Conservation (phyloP, 2,888 invertebrate species). For the Lamellibrachia satsuma region DNA sequence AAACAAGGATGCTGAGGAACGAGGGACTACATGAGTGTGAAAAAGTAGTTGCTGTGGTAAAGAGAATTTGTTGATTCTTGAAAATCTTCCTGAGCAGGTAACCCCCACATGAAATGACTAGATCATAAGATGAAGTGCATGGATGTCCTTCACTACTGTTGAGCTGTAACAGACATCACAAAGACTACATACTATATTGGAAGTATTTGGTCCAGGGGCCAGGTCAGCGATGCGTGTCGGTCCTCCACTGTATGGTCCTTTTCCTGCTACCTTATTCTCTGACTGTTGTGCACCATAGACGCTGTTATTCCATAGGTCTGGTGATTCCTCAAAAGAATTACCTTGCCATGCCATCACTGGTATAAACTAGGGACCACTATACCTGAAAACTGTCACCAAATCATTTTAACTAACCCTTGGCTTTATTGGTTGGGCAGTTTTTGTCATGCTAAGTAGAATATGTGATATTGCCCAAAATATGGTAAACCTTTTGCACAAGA, state of each 20-base stretch:
- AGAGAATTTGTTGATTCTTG: background rate
- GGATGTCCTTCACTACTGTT: background rate
- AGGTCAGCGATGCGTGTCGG: background rate
- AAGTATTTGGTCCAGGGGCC: background rate
- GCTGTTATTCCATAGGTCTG: background rate
- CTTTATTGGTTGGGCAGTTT: background rate
- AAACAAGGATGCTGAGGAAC: background rate
- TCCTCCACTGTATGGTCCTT: background rate
- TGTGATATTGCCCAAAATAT: background rate
- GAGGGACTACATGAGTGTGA: background rate
- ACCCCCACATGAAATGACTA: background rate
- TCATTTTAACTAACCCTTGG: background rate
- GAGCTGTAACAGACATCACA: background rate
- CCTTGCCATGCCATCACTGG: slow-evolving; percentile 17
- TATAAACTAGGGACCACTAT: background rate
- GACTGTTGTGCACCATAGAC: background rate
- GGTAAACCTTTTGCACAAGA: background rate
- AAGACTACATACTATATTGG: background rate
- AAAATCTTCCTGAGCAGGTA: background rate
- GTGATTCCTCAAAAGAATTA: background rate
- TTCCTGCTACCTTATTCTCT: background rate
- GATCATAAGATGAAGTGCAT: background rate
- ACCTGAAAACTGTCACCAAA: background rate
- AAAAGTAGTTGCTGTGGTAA: background rate
- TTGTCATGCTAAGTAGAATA: background rate